Conservation (phyloP, 64 coral and sea anemone species). For the Montipora cactus region DNA sequence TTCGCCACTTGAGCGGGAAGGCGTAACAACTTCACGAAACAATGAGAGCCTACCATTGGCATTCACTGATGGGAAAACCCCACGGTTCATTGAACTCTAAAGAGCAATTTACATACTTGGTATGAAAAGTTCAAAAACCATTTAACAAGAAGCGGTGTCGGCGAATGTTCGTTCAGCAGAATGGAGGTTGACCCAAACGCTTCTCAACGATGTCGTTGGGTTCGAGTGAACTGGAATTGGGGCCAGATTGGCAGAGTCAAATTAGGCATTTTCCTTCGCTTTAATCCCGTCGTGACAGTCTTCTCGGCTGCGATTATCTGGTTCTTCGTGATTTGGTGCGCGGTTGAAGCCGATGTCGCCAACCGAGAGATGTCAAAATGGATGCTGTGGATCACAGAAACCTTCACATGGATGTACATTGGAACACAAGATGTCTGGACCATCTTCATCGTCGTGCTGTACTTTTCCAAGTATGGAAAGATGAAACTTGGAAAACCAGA, state of each 20-base stretch:
- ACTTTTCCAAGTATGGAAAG: slow-evolving; percentile 79
- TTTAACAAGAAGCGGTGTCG: background rate
- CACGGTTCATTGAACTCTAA: background rate
- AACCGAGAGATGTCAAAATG: slow-evolving; percentile 43
- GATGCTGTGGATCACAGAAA: slow-evolving; percentile 71
- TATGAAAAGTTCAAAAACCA: background rate
- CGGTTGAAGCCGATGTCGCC: slow-evolving; percentile 32
- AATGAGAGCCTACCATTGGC: too few species aligned
- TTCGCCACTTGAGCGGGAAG: too few species aligned
- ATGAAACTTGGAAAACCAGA: slow-evolving; percentile 66
- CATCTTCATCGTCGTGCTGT: slow-evolving; percentile 55
- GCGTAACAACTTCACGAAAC: too few species aligned
- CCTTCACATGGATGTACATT: slow-evolving; percentile 73
- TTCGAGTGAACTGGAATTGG: slow-evolving; percentile 42
- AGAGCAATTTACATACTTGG: background rate
- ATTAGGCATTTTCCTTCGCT: slow-evolving; percentile 26
- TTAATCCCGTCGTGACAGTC: slow-evolving; percentile 86
- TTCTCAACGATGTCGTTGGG: slow-evolving; percentile 2
- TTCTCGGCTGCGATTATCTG: slow-evolving; percentile 79
- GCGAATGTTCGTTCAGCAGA: background rate
- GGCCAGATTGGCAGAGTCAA: background rate
- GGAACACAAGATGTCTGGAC: slow-evolving; percentile 72
- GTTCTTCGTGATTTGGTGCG: slow-evolving; percentile 68
- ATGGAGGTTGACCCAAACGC: slow-evolving; percentile 31
- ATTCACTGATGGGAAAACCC: background rate